Percentiles rank a stretch among this genome's conserved stretches.
phyloP scores from a whole-genome alignment of 2,888 invertebrate genomes.

The Dusona sp. region DNA sequence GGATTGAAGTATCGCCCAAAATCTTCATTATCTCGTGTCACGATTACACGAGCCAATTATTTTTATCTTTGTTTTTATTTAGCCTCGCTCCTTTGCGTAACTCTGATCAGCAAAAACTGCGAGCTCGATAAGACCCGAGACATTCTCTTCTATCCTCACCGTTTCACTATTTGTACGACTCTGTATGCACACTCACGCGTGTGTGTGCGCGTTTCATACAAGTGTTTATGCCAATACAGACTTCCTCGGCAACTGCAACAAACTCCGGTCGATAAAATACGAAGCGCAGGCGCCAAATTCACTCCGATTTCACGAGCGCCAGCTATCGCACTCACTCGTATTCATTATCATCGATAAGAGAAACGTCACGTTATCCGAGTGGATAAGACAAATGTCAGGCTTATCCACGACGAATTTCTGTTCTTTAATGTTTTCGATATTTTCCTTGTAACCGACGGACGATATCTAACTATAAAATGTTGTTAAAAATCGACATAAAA shows the following conservation, averaged over 20 bases:
- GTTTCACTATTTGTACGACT: constrained; percentile 12
- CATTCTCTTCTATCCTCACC: constrained; percentile 32
- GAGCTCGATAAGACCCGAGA: constrained; percentile 34
- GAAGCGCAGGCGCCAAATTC: constrained; percentile 55
- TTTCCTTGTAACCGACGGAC: background rate
- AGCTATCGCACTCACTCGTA: constrained; percentile 15
- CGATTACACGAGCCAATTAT: background rate
- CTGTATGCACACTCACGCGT: background rate
- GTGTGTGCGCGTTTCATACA: constrained; percentile 1
- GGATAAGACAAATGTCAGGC: background rate
- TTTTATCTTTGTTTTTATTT: background rate
- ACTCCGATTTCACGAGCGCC: constrained; percentile 22
- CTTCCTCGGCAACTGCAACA: constrained; percentile 42
- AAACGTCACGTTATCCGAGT: background rate
- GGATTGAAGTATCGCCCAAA: background rate
- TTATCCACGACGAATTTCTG: background rate
- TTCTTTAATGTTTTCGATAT: background rate
- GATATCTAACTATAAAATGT: background rate
- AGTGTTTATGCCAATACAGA: constrained; percentile 28
- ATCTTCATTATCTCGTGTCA: background rate
- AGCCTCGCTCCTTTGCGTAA: constrained; percentile 31
- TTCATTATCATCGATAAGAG: background rate
- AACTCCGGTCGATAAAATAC: constrained; percentile 62
- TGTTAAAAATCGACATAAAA: too few species aligned
- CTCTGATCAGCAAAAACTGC: constrained; percentile 50